Conservation (phyloP, 2,888 invertebrate genomes). For the Endomychus coccineus region DNA sequence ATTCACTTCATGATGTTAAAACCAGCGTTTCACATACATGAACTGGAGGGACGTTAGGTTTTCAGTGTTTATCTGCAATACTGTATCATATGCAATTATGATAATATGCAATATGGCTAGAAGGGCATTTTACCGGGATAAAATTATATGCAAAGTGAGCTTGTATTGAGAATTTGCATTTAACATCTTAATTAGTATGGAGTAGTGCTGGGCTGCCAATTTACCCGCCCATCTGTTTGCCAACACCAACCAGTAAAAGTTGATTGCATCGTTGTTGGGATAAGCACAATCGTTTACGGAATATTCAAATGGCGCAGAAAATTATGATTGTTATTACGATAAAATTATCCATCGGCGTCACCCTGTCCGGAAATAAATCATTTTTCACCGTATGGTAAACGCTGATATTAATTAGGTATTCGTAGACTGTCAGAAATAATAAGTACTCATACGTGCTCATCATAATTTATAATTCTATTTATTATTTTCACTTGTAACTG, state of each 20-base stretch:
- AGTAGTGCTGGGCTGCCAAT: constrained; percentile 30
- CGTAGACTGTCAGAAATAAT: neutral
- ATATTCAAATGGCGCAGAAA: constrained; percentile 22
- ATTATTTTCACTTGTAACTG: too few species aligned
- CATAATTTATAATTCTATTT: too few species aligned
- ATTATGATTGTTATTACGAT: constrained; percentile 23
- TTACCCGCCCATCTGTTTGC: constrained; percentile 38
- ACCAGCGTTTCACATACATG: too few species aligned
- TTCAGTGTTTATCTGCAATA: too few species aligned
- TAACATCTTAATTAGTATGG: constrained; percentile 41
- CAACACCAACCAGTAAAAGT: constrained; percentile 29
- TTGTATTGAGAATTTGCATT: constrained; percentile 26
- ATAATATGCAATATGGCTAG: too few species aligned
- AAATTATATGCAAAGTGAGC: constrained; percentile 11
- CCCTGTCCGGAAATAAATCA: constrained; percentile 7
- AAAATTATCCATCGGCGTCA: constrained; percentile 4
- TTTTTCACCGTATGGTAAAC: constrained; percentile 3
- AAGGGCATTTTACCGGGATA: constrained; percentile 14
- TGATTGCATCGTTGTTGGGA: constrained; percentile 21
- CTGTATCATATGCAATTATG: too few species aligned
- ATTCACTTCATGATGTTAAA: too few species aligned
- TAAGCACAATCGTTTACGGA: constrained; percentile 16
- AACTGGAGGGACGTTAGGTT: too few species aligned
- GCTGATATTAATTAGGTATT: neutral
- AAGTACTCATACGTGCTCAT: neutral